Evolutionary conservation across 2,888 invertebrate genomes (phyloP).

Genomic region (Slavum lentiscoides): DNA sequence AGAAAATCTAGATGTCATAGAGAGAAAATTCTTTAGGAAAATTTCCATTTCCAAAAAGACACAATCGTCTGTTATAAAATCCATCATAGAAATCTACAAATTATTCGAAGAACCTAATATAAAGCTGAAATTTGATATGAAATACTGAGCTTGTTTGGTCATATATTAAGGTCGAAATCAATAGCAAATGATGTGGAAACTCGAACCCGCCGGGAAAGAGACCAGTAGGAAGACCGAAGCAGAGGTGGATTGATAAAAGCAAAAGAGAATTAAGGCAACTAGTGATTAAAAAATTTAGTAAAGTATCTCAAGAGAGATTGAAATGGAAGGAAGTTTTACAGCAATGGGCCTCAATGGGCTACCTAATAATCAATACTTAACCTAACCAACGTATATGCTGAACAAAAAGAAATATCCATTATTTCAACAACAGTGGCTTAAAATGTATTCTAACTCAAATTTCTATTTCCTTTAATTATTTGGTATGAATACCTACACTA

Average conservation of each 20-base stretch:
- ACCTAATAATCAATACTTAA: too few species aligned
- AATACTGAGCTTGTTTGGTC: slow-evolving; percentile 17
- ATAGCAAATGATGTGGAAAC: slow-evolving; percentile 6
- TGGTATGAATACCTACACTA: too few species aligned
- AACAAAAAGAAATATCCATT: too few species aligned
- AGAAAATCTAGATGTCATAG: slow-evolving; percentile 1
- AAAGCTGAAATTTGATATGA: slow-evolving; percentile 8
- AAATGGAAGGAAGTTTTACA: not conserved
- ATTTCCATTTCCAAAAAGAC: slow-evolving; percentile 24
- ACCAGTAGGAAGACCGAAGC: not conserved
- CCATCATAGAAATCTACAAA: not conserved
- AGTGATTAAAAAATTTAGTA: not conserved
- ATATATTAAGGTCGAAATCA: slow-evolving; percentile 12
- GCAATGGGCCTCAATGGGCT: not conserved
- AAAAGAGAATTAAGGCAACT: not conserved
- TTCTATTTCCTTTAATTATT: too few species aligned
- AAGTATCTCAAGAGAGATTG: not conserved
- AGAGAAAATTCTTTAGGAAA: slow-evolving; percentile 15
- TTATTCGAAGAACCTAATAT: slow-evolving; percentile 12
- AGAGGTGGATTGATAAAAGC: slow-evolving; percentile 11
- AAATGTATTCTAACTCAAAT: too few species aligned
- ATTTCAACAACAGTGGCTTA: too few species aligned
- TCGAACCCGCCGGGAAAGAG: not conserved
- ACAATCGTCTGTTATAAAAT: slow-evolving; percentile 9
- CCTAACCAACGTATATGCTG: too few species aligned